phyloP scores from a whole-genome alignment of 2,888 invertebrate genomes.

The Pardosa pseudoannulata region DNA sequence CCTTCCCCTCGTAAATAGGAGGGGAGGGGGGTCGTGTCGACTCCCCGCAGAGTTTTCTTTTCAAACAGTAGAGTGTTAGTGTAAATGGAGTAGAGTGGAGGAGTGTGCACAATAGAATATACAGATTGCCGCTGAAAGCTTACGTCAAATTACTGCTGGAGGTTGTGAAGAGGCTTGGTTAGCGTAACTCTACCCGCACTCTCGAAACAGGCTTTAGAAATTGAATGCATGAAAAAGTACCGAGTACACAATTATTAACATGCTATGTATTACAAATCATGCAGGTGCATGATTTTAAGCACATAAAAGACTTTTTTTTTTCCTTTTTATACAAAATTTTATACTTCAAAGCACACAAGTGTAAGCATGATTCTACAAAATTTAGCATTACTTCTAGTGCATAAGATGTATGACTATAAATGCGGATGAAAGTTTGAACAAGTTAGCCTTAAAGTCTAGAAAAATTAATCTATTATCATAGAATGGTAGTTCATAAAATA shows the following conservation, averaged over 20 bases:
- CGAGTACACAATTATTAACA: neutral
- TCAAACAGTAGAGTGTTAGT: conserved; percentile 4
- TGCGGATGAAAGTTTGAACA: too few relatives aligned
- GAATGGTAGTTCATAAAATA: too few relatives aligned
- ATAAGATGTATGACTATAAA: too few relatives aligned
- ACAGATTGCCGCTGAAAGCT: conserved; percentile 31
- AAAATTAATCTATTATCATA: too few relatives aligned
- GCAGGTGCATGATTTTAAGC: conserved; percentile 12
- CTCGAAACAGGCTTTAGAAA: neutral
- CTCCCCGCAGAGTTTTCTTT: neutral
- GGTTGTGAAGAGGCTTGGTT: neutral
- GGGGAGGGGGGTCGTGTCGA: neutral
- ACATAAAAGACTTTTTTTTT: neutral
- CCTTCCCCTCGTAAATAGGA: neutral
- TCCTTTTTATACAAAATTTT: too few relatives aligned
- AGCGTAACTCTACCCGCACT: conserved; percentile 2
- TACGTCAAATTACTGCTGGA: conserved; percentile 31
- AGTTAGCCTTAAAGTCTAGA: too few relatives aligned
- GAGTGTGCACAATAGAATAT: conserved; percentile 17
- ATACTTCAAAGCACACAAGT: too few relatives aligned
- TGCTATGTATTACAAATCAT: neutral
- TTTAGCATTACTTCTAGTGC: too few relatives aligned
- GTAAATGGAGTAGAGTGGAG: conserved; percentile 22
- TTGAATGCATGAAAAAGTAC: conserved; percentile 6
- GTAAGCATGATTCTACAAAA: too few relatives aligned